phyloP scores from a whole-genome alignment of 1,140 invertebrate genomes.

The Halictus rubicundus region DNA sequence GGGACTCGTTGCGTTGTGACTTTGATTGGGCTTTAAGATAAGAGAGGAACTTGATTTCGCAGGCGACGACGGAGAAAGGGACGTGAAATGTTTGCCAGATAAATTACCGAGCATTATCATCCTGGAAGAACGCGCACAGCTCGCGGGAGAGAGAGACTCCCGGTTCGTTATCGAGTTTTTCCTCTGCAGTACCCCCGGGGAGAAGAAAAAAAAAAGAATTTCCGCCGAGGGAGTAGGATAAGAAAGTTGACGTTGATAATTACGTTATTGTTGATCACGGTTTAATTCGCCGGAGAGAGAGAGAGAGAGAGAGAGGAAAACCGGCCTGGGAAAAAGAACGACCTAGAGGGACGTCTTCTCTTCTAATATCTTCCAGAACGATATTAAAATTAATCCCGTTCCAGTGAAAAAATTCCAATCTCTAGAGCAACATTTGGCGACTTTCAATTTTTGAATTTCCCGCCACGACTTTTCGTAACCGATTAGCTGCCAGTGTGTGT shows the following conservation, averaged over 20 bases:
- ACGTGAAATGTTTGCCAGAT: not conserved
- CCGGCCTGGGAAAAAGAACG: too few species aligned
- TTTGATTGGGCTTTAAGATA: slow-evolving; percentile 9
- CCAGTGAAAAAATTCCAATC: too few species aligned
- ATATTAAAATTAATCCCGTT: too few species aligned
- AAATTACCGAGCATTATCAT: not conserved
- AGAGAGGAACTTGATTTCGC: slow-evolving; percentile 9
- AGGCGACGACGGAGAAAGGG: not conserved
- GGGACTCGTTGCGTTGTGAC: slow-evolving; percentile 13
- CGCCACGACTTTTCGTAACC: too few species aligned
- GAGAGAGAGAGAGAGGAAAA: too few species aligned
- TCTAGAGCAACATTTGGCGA: too few species aligned
- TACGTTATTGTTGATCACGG: not conserved
- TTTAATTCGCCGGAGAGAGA: too few species aligned
- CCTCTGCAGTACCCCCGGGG: not conserved
- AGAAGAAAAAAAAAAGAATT: not conserved
- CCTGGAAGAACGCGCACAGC: too few species aligned
- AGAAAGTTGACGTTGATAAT: not conserved
- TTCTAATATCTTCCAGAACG: too few species aligned
- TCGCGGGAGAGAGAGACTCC: not conserved
- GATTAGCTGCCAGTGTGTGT: too few species aligned
- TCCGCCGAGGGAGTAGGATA: not conserved
- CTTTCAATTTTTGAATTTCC: too few species aligned
- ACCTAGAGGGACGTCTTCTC: too few species aligned
- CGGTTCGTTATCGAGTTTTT: slow-evolving; percentile 1